Percentiles rank a stretch among this genome's conserved stretches.
Evolutionary conservation across 2,113 vertebrate species (phyloP).

Genomic region (Otolemur garnettii): DNA sequence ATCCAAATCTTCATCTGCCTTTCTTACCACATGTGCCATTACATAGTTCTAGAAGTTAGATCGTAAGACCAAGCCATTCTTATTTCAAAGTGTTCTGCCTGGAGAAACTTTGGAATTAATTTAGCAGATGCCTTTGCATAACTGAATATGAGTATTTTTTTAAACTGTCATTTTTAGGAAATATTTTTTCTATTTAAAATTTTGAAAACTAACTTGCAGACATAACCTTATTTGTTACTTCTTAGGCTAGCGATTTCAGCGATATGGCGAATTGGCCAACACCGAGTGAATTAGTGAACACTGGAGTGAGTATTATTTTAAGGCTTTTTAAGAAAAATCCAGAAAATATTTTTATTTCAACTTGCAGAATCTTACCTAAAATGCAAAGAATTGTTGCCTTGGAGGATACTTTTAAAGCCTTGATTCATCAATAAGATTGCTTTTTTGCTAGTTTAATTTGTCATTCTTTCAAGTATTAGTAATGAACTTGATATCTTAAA

Average conservation of each 20-base stretch:
- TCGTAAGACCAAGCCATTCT: neutral
- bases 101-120: slow-evolving; percentile 50
- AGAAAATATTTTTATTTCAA: slow-evolving; percentile 29
- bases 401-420: neutral
- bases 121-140: slow-evolving; percentile 39
- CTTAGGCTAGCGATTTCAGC: slow-evolving; percentile 94
- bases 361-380: neutral
- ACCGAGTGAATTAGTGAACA: slow-evolving; percentile 94
- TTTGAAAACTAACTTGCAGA: slow-evolving; percentile 49
- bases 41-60: neutral
- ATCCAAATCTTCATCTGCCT: neutral
- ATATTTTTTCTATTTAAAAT: slow-evolving; percentile 33
- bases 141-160: slow-evolving; percentile 38
- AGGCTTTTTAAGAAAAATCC: neutral
- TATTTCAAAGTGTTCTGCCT: slow-evolving; percentile 33
- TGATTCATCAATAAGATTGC: neutral
- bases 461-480: neutral
- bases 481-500: neutral
- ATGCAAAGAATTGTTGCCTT: neutral
- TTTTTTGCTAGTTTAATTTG: neutral
- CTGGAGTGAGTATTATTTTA: slow-evolving; percentile 90
- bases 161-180: slow-evolving; percentile 56
- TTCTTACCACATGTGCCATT: neutral
- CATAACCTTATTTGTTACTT: slow-evolving; percentile 71
- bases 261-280: slow-evolving; percentile 98